Conservation (phyloP, 1,140 invertebrate species). For the Neotoxoptera formosana region DNA sequence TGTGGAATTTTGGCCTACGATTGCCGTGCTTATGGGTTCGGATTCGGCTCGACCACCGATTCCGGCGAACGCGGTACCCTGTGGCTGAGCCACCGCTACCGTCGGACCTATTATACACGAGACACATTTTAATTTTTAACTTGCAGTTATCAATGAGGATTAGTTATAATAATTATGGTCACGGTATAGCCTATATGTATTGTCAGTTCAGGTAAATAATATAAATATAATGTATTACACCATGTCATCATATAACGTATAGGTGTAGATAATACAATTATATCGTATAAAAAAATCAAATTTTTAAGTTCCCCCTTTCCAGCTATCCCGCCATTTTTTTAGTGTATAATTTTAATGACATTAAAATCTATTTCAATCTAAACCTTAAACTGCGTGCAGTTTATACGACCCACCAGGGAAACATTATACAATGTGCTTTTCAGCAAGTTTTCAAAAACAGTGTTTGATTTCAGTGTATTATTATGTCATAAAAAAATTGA, state of each 20-base stretch:
- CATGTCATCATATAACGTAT: no score
- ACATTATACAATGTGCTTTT: background rate
- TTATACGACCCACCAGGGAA: background rate
- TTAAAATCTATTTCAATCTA: background rate
- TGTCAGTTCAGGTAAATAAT: background rate
- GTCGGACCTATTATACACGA: conserved; percentile 45
- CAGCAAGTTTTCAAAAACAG: background rate
- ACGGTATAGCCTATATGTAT: background rate
- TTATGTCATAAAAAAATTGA: background rate
- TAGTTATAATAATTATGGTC: background rate
- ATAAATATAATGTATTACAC: background rate
- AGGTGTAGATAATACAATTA: background rate
- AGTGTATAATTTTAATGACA: background rate
- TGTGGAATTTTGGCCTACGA: conserved; percentile 37
- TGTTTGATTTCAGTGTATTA: background rate
- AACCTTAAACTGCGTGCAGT: background rate
- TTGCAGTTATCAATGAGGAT: background rate
- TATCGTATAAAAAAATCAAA: background rate
- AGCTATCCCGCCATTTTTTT: background rate
- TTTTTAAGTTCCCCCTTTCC: background rate
- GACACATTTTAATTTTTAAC: conserved; percentile 6
- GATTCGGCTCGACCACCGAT: conserved; percentile 45
- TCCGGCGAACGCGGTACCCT: conserved; percentile 48
- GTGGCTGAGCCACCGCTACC: conserved; percentile 34
- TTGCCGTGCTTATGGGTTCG: conserved; percentile 37